phyloP scores from a whole-genome alignment of 2,797 vertebrate genomes.

The Thalassophryne amazonica region DNA sequence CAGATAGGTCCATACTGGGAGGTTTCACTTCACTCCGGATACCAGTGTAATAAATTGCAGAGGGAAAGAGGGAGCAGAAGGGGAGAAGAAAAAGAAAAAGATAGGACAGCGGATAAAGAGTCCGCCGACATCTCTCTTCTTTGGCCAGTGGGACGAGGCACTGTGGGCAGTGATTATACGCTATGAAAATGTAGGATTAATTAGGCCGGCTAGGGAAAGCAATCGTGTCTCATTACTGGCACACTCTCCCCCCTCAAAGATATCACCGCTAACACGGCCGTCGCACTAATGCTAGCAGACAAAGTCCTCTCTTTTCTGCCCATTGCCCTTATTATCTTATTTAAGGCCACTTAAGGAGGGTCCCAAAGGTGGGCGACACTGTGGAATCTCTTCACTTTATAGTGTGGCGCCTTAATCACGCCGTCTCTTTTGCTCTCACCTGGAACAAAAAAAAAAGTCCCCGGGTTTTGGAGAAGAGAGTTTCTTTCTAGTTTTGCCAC shows the following conservation, averaged over 20 bases:
- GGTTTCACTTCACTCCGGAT: constrained; percentile 83
- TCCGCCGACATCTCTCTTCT: constrained; percentile 75
- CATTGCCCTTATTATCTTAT: constrained; percentile 88
- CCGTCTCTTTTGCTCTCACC: constrained; percentile 62
- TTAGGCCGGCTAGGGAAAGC: constrained; percentile 88
- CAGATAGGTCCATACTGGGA: constrained; percentile 87
- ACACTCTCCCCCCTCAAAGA: constrained; percentile 82
- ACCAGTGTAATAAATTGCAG: constrained; percentile 85
- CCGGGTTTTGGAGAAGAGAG: constrained; percentile 26
- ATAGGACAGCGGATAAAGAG: constrained; percentile 71
- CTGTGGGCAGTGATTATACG: constrained; percentile 86
- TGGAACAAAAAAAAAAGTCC: constrained; percentile 29
- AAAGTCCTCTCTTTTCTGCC: constrained; percentile 85
- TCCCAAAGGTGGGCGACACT: constrained; percentile 80
- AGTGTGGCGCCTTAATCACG: constrained; percentile 69
- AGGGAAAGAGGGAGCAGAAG: constrained; percentile 51
- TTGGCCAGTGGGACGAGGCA: constrained; percentile 76
- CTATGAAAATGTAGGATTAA: constrained; percentile 93
- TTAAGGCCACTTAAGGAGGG: constrained; percentile 87
- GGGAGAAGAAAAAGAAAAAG: constrained; percentile 47
- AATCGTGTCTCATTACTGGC: constrained; percentile 89
- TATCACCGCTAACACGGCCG: constrained; percentile 82
- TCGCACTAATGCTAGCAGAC: constrained; percentile 87
- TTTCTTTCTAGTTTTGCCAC: constrained; percentile 56
- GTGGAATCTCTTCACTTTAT: constrained; percentile 55